These are phyloP conservation scores for Cynocephalus volans DNA, from an alignment of 2,113 vertebrate species.

Conservation along the genomic window DNA sequence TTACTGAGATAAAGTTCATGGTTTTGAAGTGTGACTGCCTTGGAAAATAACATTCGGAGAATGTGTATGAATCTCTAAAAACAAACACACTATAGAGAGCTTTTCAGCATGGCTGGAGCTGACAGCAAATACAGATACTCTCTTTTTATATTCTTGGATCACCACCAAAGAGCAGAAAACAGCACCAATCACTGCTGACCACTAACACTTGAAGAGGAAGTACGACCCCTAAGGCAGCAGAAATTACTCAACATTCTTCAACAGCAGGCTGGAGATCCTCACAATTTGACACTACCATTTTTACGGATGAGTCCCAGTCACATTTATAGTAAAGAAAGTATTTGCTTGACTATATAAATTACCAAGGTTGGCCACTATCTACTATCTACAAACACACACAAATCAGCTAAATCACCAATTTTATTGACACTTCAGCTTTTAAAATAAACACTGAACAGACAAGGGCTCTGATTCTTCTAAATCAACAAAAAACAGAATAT, in stretches of 20 bases:
- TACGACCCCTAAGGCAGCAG: neutral
- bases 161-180: constrained; percentile 68
- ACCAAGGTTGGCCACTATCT: neutral
- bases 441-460: constrained; percentile 29
- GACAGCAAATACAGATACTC: constrained; percentile 69
- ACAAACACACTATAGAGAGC: constrained; percentile 46
- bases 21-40: constrained; percentile 64
- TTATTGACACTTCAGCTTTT: constrained; percentile 15
- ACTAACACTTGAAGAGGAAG: neutral
- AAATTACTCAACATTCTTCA: constrained; percentile 53
- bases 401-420: neutral
- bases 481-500: neutral
- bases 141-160: constrained; percentile 68
- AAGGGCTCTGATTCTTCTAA: neutral
- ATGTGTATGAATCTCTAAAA: constrained; percentile 65
- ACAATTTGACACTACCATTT: neutral
- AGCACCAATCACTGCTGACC: constrained; percentile 21
- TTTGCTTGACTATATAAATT: neutral
- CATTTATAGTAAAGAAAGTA: neutral
- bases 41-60: constrained; percentile 72
- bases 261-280: neutral
- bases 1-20: constrained; percentile 71
- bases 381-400: neutral
- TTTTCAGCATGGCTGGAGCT: constrained; percentile 58
- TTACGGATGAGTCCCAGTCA: neutral